Conservation (phyloP, 2,113 vertebrate species). For the Clarias magur region DNA sequence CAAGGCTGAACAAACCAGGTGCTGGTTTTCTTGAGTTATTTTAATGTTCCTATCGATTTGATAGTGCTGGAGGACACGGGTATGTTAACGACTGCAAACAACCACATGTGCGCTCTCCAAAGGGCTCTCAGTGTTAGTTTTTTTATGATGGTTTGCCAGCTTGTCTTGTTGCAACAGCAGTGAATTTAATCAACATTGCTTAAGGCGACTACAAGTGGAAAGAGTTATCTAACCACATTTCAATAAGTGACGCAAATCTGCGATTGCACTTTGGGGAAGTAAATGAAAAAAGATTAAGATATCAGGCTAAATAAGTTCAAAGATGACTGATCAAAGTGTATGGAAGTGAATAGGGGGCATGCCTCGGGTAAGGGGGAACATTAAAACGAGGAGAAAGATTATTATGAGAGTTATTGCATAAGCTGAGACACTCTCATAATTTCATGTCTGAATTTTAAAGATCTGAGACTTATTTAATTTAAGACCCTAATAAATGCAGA, state of each 20-base stretch:
- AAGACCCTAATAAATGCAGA: neutral
- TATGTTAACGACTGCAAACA: conserved; percentile 16
- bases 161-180: conserved; percentile 25
- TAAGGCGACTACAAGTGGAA: neutral
- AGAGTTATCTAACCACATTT: conserved; percentile 14
- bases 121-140: neutral
- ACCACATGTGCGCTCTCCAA: conserved; percentile 10
- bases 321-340: conserved; percentile 42
- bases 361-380: neutral
- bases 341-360: conserved; percentile 10
- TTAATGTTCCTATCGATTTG: conserved; percentile 17
- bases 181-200: conserved; percentile 35
- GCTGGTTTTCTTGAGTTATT: neutral
- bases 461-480: conserved; percentile 1
- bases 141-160: neutral
- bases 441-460: conserved; percentile 18
- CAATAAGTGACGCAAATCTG: neutral
- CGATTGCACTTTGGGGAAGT: neutral
- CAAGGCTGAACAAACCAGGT: neutral
- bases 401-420: conserved; percentile 1
- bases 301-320: conserved; percentile 4
- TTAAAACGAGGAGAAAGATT: conserved; percentile 25
- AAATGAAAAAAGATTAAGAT: conserved; percentile 14
- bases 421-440: conserved; percentile 32
- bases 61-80: neutral